Evolutionary conservation across 2,888 invertebrate species (phyloP).

Genomic region (Panorpa germanica): DNA sequence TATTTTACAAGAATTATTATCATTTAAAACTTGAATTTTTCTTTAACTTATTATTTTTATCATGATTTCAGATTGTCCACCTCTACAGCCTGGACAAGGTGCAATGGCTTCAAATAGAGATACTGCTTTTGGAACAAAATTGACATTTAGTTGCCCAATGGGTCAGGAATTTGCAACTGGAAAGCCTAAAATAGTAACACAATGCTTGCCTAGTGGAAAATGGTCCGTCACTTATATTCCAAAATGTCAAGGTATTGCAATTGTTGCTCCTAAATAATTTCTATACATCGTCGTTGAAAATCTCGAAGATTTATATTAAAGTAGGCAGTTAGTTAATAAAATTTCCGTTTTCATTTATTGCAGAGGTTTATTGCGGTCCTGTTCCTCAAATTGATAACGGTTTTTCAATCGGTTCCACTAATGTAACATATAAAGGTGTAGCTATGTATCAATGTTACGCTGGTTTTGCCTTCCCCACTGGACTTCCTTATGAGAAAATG

Average conservation of each 20-base stretch:
- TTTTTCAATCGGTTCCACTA: slow-evolving; percentile 87
- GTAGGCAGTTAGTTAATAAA: background rate
- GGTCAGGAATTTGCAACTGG: slow-evolving; percentile 91
- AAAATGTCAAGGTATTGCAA: slow-evolving; percentile 75
- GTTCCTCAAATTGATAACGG: slow-evolving; percentile 97
- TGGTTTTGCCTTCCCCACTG: slow-evolving; percentile 83
- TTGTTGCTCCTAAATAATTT: too few species aligned
- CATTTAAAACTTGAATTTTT: slow-evolving; percentile 9
- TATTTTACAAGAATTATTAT: too few species aligned
- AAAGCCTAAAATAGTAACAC: slow-evolving; percentile 61
- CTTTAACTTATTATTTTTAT: slow-evolving; percentile 9
- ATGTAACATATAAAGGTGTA: slow-evolving; percentile 83
- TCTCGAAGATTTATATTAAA: background rate
- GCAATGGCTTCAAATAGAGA: slow-evolving; percentile 82
- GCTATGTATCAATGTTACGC: slow-evolving; percentile 95
- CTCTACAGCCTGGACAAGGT: slow-evolving; percentile 64
- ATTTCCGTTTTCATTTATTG: slow-evolving; percentile 12
- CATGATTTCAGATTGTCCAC: slow-evolving; percentile 57
- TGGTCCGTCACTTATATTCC: slow-evolving; percentile 88
- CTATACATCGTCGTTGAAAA: background rate
- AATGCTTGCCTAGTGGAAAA: slow-evolving; percentile 75
- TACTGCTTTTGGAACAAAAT: slow-evolving; percentile 76
- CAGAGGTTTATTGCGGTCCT: slow-evolving; percentile 87
- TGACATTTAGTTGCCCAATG: slow-evolving; percentile 79
- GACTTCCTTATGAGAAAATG: slow-evolving; percentile 71